phyloP scores from a whole-genome alignment of 2,888 invertebrate species.

The Chydorus sphaericus region DNA sequence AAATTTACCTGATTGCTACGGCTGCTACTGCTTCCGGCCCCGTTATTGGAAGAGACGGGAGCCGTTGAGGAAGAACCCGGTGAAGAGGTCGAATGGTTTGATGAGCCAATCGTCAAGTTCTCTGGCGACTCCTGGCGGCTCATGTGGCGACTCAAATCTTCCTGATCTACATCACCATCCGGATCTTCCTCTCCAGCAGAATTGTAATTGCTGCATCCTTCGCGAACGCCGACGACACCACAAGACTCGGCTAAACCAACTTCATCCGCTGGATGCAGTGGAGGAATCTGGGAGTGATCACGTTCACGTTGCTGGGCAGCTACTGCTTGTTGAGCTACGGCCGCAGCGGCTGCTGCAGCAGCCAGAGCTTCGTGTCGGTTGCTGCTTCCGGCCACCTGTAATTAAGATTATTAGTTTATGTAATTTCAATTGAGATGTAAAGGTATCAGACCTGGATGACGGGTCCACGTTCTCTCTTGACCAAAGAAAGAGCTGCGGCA shows the following conservation, averaged over 20 bases:
- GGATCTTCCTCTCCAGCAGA: no score
- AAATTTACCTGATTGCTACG: no score
- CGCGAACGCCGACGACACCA: not conserved
- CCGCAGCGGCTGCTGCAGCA: not conserved
- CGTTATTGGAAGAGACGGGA: not conserved
- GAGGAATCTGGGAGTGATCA: no score
- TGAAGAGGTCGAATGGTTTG: not conserved
- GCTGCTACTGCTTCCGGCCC: no score
- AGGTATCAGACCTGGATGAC: constrained; percentile 10
- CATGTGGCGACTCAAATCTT: no score
- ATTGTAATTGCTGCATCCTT: no score
- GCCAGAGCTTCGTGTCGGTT: not conserved
- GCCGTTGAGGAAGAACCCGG: not conserved
- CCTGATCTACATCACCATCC: no score
- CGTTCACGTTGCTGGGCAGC: no score
- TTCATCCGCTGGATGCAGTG: not conserved
- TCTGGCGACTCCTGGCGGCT: not conserved
- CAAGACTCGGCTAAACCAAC: not conserved
- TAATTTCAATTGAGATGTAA: no score
- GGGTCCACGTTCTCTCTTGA: constrained; percentile 14
- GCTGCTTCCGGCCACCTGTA: not conserved
- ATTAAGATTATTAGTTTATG: no score
- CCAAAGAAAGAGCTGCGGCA: constrained; percentile 13
- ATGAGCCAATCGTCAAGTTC: not conserved
- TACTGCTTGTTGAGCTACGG: no score